Evolutionary conservation across 1,140 invertebrate species (phyloP).

Genomic region (Pantala flavescens): DNA sequence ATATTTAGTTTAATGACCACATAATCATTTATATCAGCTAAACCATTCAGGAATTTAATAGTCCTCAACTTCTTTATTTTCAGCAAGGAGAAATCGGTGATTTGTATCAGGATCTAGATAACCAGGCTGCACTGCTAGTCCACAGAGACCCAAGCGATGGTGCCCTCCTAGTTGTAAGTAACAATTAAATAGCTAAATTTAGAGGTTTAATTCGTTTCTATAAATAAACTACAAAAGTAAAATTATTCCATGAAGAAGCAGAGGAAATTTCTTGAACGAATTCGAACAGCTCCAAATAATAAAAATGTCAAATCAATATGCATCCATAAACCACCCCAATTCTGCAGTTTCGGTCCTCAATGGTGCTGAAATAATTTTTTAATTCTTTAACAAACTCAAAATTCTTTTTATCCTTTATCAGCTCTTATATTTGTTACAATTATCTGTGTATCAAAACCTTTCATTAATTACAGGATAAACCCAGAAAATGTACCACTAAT

Average conservation of each 20-base stretch:
- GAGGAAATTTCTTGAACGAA: not conserved
- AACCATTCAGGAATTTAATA: too few species aligned
- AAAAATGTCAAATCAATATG: not conserved
- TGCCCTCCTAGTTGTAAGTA: slow-evolving; percentile 70
- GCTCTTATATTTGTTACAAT: not conserved
- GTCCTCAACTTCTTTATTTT: not conserved
- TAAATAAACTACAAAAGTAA: not conserved
- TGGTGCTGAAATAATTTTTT: too few species aligned
- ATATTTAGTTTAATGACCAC: too few species aligned
- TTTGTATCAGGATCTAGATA: slow-evolving; percentile 73
- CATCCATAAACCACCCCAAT: too few species aligned
- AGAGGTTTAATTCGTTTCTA: not conserved
- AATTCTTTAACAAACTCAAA: too few species aligned
- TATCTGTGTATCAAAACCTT: too few species aligned
- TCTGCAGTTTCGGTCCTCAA: too few species aligned
- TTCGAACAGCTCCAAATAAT: not conserved
- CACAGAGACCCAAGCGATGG: slow-evolving; percentile 63
- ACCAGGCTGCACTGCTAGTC: slow-evolving; percentile 73
- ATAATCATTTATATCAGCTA: too few species aligned
- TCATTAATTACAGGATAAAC: too few species aligned
- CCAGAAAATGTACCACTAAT: too few species aligned
- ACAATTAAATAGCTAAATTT: not conserved
- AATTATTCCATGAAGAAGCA: not conserved
- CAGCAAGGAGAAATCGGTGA: slow-evolving; percentile 53
- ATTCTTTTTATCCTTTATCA: too few species aligned